Percentiles rank a stretch among this genome's conserved stretches.
These are phyloP conservation scores for Capreolus pygargus DNA, from an alignment of 2,113 vertebrate species.

Conservation along the genomic window DNA sequence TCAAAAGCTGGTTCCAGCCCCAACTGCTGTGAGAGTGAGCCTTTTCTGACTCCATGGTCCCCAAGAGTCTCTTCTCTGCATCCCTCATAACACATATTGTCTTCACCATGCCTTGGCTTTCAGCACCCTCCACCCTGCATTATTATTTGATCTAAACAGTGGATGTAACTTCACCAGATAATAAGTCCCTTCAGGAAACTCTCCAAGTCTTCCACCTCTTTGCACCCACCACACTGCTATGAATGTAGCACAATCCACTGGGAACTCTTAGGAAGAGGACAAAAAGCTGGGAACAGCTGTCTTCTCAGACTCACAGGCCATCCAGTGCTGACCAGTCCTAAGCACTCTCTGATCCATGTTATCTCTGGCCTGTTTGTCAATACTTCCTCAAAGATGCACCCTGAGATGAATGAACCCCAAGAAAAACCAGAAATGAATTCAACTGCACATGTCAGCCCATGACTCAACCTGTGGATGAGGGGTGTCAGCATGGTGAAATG, in stretches of 20 bases:
- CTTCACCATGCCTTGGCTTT: background rate
- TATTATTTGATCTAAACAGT: background rate
- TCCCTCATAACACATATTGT: background rate
- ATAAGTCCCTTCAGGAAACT: background rate
- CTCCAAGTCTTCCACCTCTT: background rate
- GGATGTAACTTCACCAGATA: background rate
- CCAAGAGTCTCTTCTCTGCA: background rate
- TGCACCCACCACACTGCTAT: background rate
- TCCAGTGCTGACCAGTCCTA: background rate
- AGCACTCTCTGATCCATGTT: background rate
- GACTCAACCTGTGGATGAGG: background rate
- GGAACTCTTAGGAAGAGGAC: background rate
- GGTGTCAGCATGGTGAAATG: background rate
- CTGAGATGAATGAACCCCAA: background rate
- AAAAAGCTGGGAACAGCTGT: background rate
- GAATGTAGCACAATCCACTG: background rate
- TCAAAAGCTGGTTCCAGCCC: background rate
- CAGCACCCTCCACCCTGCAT: background rate
- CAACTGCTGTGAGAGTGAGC: background rate
- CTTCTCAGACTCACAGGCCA: background rate
- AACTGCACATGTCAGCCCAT: background rate
- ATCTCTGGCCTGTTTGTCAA: background rate
- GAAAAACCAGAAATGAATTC: conserved; percentile 26
- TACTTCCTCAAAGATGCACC: background rate
- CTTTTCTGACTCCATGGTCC: background rate